phyloP scores from a whole-genome alignment of 2,113 vertebrate species.

The Apteryx owenii region DNA sequence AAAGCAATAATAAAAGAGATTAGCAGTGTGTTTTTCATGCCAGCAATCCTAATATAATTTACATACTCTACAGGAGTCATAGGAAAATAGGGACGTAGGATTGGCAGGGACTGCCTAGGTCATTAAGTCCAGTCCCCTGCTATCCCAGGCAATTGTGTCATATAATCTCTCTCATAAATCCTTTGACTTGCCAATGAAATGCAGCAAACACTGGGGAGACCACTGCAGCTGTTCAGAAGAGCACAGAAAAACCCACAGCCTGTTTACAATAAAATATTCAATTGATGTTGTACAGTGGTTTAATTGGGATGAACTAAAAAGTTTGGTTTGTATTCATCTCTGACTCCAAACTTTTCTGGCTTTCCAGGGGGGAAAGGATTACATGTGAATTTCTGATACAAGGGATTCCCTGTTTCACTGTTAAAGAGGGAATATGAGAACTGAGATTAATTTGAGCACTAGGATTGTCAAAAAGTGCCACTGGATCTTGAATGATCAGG shows the following conservation, averaged over 20 bases:
- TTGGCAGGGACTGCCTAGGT: constrained; percentile 1
- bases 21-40: constrained; percentile 3
- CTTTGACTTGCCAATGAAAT: background rate
- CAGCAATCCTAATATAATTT: constrained; percentile 7
- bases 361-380: background rate
- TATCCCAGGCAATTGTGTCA: background rate
- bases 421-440: background rate
- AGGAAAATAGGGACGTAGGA: background rate
- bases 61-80: background rate
- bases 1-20: constrained; percentile 46
- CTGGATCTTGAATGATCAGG: background rate
- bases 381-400: background rate
- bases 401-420: background rate
- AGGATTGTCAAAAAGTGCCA: background rate
- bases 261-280: background rate
- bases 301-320: background rate
- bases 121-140: background rate
- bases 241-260: background rate
- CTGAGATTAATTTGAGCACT: background rate
- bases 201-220: background rate
- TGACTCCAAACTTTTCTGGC: background rate
- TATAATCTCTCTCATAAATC: constrained; percentile 44
- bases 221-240: constrained; percentile 29
- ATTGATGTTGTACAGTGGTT: background rate
- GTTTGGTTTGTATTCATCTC: background rate